Percentiles rank a stretch among this genome's conserved stretches.
These are phyloP conservation scores for Chaetodon trifascialis DNA, from an alignment of 2,113 vertebrate genomes.

Conservation along the genomic window DNA sequence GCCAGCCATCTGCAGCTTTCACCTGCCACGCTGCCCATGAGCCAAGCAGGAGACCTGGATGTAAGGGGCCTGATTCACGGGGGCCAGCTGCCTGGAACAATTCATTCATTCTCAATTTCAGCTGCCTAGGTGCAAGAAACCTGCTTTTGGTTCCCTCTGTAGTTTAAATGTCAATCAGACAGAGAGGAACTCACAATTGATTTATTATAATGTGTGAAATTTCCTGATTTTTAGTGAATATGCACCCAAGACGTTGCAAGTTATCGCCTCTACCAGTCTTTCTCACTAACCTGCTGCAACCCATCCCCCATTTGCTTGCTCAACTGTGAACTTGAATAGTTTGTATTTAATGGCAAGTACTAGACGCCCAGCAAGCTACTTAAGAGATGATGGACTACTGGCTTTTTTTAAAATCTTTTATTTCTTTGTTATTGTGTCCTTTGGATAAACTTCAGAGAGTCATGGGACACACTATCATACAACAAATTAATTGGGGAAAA, in stretches of 20 bases:
- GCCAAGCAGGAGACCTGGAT: constrained; percentile 50
- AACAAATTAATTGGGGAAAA: background rate
- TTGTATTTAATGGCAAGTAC: background rate
- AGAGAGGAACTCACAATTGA: background rate
- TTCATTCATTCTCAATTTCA: constrained; percentile 28
- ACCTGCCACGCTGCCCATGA: constrained; percentile 42
- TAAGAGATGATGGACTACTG: background rate
- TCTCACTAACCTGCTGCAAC: background rate
- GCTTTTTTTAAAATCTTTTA: background rate
- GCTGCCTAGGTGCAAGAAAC: constrained; percentile 2
- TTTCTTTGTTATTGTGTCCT: background rate
- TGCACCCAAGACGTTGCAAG: background rate
- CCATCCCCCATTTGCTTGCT: background rate
- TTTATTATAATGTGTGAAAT: background rate
- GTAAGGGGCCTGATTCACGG: constrained; percentile 9
- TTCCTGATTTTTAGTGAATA: background rate
- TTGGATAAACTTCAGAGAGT: background rate
- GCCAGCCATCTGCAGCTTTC: constrained; percentile 50
- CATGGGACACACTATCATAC: background rate
- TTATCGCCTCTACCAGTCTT: background rate
- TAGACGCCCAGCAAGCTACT: background rate
- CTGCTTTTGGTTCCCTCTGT: background rate
- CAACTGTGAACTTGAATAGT: background rate
- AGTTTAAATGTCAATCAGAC: constrained; percentile 7
- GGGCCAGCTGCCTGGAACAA: constrained; percentile 33